Evolutionary conservation across 1,140 invertebrate species (phyloP).

Genomic region (Euglossa dilemma): DNA sequence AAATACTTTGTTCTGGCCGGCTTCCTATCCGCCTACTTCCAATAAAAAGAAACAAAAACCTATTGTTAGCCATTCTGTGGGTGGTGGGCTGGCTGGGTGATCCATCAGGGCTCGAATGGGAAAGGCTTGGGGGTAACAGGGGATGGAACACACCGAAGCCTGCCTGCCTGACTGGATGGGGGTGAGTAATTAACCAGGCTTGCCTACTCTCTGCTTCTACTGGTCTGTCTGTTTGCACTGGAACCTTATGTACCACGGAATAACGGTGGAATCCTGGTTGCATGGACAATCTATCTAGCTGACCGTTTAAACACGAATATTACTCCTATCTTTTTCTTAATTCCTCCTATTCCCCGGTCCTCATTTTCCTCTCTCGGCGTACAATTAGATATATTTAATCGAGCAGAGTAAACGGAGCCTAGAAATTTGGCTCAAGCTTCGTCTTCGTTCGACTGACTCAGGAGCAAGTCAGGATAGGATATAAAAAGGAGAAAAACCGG

Average conservation of each 20-base stretch:
- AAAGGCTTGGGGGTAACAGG: slow-evolving; percentile 72
- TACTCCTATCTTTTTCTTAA: neutral
- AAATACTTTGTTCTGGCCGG: slow-evolving; percentile 72
- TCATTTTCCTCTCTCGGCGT: too few relatives aligned
- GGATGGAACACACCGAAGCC: slow-evolving; percentile 70
- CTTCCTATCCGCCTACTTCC: slow-evolving; percentile 72
- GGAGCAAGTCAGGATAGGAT: too few relatives aligned
- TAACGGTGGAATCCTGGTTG: slow-evolving; percentile 63
- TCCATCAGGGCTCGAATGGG: slow-evolving; percentile 77
- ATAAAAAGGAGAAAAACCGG: too few relatives aligned
- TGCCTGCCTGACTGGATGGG: slow-evolving; percentile 68
- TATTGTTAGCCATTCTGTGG: slow-evolving; percentile 80
- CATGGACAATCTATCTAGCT: slow-evolving; percentile 43
- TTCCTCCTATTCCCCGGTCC: neutral
- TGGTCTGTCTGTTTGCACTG: slow-evolving; percentile 70
- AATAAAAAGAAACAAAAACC: slow-evolving; percentile 81
- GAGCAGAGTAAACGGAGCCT: too few relatives aligned
- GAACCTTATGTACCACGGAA: slow-evolving; percentile 72
- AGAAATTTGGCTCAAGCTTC: too few relatives aligned
- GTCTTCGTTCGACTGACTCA: too few relatives aligned
- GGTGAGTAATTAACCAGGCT: slow-evolving; percentile 77
- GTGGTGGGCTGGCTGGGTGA: slow-evolving; percentile 78
- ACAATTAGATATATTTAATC: too few relatives aligned
- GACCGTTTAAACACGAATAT: slow-evolving; percentile 10
- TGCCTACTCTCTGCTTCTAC: slow-evolving; percentile 59